A percentile compares a stretch with the other conserved stretches of the same genome.
Evolutionary conservation across 2,113 vertebrate genomes (phyloP).

Genomic region (Pyrgilauda ruficollis): DNA sequence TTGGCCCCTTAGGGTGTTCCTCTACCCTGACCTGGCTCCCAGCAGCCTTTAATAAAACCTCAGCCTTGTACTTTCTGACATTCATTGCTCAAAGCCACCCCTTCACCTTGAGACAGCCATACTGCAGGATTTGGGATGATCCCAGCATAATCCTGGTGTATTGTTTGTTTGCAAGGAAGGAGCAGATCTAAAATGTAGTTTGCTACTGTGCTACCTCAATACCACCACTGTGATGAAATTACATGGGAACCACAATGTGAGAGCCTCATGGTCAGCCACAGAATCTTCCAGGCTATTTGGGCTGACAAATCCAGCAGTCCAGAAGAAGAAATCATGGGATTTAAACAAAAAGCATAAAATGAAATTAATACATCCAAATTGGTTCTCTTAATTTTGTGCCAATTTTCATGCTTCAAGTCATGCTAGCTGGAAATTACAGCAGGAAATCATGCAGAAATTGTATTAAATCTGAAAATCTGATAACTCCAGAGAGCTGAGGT

Average conservation of each 20-base stretch:
- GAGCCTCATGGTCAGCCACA: not conserved
- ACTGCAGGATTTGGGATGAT: not conserved
- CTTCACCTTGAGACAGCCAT: not conserved
- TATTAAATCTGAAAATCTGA: not conserved
- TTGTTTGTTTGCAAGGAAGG: not conserved
- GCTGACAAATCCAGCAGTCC: not conserved
- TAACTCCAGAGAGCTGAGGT: not conserved
- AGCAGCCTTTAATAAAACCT: not conserved
- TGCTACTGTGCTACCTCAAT: not conserved
- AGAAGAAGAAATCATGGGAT: not conserved
- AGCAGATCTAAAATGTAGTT: not conserved
- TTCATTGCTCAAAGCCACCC: not conserved
- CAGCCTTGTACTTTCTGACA: not conserved
- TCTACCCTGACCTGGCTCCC: not conserved
- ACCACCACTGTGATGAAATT: not conserved
- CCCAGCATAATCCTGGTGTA: not conserved
- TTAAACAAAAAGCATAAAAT: not conserved
- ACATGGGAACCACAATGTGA: not conserved
- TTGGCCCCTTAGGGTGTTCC: not conserved
- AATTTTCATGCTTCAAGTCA: not conserved
- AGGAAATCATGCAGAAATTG: not conserved
- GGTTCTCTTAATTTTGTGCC: not conserved
- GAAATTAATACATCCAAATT: not conserved
- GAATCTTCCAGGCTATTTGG: not conserved
- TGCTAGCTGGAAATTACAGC: not conserved